Evolutionary conservation across 2,888 invertebrate species (phyloP).

Genomic region (Chrysopilus asiliformis): DNA sequence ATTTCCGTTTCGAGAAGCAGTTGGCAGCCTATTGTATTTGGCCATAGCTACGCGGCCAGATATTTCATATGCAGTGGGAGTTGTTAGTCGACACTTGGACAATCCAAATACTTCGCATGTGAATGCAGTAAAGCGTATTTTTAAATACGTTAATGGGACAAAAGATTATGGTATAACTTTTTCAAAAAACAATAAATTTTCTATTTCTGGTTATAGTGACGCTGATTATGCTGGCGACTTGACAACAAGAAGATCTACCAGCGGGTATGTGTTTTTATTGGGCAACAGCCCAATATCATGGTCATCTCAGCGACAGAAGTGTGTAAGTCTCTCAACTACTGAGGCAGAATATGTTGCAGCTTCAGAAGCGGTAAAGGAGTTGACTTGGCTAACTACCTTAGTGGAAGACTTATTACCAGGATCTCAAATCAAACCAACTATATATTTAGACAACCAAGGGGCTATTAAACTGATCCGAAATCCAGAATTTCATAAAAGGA

Average conservation of each 20-base stretch:
- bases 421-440: constrained; percentile 11
- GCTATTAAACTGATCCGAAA: constrained; percentile 18
- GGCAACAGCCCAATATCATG: constrained; percentile 20
- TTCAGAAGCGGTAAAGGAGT: constrained; percentile 19
- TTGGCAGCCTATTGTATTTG: constrained; percentile 5
- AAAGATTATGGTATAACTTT: constrained; percentile 10
- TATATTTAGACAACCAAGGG: constrained; percentile 18
- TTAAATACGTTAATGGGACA: constrained; percentile 13
- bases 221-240: constrained; percentile 16
- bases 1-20: constrained; percentile 6
- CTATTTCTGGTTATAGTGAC: constrained; percentile 13
- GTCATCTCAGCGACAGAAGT: constrained; percentile 21
- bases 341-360: constrained; percentile 23
- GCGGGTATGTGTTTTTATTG: constrained; percentile 16
- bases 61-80: constrained; percentile 5
- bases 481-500: constrained; percentile 17
- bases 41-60: constrained; percentile 7
- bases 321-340: constrained; percentile 21
- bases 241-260: constrained; percentile 15
- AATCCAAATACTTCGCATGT: constrained; percentile 10
- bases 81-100: constrained; percentile 6
- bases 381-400: constrained; percentile 20
- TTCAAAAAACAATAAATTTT: not conserved
- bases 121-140: constrained; percentile 13
- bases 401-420: constrained; percentile 11